A percentile compares a stretch with the other conserved stretches of the same genome.
These are phyloP conservation scores for Aphis craccivora DNA, from an alignment of 1,140 invertebrate species.

Conservation along the genomic window DNA sequence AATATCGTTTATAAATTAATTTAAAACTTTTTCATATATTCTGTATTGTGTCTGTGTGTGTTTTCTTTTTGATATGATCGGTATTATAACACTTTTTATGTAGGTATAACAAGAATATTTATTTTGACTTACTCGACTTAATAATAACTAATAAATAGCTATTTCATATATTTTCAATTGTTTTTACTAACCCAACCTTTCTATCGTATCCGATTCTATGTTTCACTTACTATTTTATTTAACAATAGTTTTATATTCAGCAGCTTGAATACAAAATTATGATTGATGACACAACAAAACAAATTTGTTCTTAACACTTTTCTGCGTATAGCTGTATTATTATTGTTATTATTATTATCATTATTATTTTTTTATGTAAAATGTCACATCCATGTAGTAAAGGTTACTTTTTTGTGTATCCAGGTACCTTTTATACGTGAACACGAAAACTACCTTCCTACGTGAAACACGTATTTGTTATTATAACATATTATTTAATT, in stretches of 20 bases:
- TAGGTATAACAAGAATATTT: not conserved
- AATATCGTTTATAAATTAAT: not conserved
- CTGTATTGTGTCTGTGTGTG: not conserved
- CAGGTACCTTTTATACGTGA: not conserved
- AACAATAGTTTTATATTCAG: not conserved
- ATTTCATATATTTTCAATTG: not conserved
- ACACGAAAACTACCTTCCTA: not conserved
- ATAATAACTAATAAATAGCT: not conserved
- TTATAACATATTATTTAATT: not conserved
- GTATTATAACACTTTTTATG: not conserved
- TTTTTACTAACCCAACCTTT: not conserved
- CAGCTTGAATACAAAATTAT: not conserved
- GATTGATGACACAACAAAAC: not conserved
- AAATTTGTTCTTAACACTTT: not conserved
- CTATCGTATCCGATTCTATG: not conserved
- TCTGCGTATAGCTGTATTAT: not conserved
- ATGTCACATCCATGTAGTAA: conserved; percentile 8
- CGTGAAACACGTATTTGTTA: not conserved
- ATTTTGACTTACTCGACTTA: not conserved
- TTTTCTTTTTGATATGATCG: not conserved
- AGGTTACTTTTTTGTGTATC: not conserved
- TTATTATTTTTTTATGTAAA: not conserved
- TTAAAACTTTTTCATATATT: not conserved
- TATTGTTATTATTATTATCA: not conserved
- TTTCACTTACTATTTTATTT: not conserved